These are phyloP conservation scores for Lucilia sericata DNA, from an alignment of 1,140 invertebrate genomes.

Conservation along the genomic window DNA sequence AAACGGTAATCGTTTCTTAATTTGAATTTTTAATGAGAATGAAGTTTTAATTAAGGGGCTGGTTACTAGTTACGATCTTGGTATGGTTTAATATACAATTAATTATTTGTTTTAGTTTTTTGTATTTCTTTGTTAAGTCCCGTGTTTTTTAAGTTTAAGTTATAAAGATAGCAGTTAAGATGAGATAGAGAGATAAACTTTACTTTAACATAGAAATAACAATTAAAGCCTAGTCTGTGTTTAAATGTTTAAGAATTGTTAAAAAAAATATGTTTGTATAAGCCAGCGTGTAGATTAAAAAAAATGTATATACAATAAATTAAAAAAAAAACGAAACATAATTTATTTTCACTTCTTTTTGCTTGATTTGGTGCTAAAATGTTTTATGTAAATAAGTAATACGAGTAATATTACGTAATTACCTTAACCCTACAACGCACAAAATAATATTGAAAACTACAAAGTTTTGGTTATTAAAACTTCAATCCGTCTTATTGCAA, in stretches of 20 bases:
- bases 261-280: background rate
- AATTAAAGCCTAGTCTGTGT: background rate
- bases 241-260: background rate
- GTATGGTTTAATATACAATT: background rate
- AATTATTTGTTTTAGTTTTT: background rate
- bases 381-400: too few species aligned
- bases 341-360: too few species aligned
- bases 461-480: too few species aligned
- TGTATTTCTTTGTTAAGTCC: background rate
- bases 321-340: background rate
- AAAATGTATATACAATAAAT: background rate
- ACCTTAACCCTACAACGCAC: too few species aligned
- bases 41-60: background rate
- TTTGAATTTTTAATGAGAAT: background rate
- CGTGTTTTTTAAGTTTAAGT: background rate
- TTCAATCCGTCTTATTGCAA: too few species aligned
- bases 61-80: too few species aligned
- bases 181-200: constrained; percentile 5
- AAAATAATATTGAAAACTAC: too few species aligned
- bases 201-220: background rate
- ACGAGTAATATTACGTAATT: too few species aligned
- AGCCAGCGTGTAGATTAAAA: constrained; percentile 10
- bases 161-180: background rate
- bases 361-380: too few species aligned
- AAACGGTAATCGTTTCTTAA: background rate